A percentile compares a stretch with the other conserved stretches of the same genome.
Conservation (phyloP, 2,113 vertebrate species). For the Indicator indicator region DNA sequence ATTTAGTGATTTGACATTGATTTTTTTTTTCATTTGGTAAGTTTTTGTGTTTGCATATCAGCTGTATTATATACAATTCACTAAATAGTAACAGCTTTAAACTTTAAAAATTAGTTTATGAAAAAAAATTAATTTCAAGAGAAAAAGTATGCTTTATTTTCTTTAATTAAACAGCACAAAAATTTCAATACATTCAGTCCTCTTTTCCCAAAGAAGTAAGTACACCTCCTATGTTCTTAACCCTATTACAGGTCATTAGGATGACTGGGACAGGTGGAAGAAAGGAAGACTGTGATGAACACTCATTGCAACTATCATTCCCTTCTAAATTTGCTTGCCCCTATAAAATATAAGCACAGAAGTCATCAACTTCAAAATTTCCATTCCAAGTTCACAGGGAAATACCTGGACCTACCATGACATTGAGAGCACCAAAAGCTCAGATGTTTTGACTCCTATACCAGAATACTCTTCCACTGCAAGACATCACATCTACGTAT, state of each 20-base stretch:
- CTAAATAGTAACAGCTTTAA: background rate
- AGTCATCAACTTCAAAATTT: background rate
- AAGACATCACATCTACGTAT: rapidly evolving
- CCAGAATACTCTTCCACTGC: background rate
- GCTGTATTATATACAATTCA: background rate
- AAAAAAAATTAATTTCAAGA: background rate
- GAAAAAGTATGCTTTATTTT: rapidly evolving
- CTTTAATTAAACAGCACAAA: background rate
- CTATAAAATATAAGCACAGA: background rate
- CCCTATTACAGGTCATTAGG: background rate
- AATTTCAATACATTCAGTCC: background rate
- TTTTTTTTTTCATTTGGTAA: background rate
- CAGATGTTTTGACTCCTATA: background rate
- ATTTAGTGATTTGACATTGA: background rate
- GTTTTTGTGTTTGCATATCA: rapidly evolving
- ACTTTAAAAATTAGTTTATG: background rate
- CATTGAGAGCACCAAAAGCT: background rate
- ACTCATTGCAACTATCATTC: rapidly evolving
- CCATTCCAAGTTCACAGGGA: background rate
- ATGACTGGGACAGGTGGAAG: background rate
- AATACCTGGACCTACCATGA: background rate
- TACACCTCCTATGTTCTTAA: background rate
- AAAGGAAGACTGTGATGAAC: background rate
- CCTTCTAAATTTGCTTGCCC: background rate
- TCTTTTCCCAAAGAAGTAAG: background rate